phyloP scores from a whole-genome alignment of 2,113 vertebrate genomes.

The Vulpes ferrilata region DNA sequence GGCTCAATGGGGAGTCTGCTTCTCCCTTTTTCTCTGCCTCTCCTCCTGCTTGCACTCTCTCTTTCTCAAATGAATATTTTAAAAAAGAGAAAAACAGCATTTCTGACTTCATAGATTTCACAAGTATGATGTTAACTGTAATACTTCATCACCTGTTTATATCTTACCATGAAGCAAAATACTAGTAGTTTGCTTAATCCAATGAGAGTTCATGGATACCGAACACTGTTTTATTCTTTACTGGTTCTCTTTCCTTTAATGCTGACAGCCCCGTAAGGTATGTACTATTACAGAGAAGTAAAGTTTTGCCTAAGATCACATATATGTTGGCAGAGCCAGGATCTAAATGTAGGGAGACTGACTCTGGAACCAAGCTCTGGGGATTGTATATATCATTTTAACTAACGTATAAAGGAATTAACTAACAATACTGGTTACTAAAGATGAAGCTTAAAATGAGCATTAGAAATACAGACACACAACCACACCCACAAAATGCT shows the following conservation, averaged over 20 bases:
- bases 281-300: neutral
- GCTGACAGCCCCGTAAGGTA: neutral
- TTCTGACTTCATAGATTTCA: conserved; percentile 35
- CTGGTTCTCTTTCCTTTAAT: neutral
- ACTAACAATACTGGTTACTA: neutral
- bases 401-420: conserved; percentile 50
- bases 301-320: neutral
- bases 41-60: too few relatives aligned
- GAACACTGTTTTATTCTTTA: neutral
- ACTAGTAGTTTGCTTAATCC: neutral
- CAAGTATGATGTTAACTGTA: neutral
- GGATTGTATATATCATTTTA: neutral
- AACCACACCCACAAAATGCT: neutral
- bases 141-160: neutral
- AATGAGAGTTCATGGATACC: neutral
- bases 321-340: neutral
- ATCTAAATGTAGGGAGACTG: conserved; percentile 15
- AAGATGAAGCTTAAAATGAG: conserved; percentile 30
- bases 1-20: too few relatives aligned
- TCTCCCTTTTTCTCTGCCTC: too few relatives aligned
- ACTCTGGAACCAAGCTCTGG: neutral
- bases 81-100: neutral
- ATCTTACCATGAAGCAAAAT: conserved; percentile 45
- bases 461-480: conserved; percentile 23
- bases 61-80: too few relatives aligned